Percentiles rank a stretch among this genome's conserved stretches.
phyloP scores from a whole-genome alignment of 2,113 vertebrate species.

The Oophaga pumilio region DNA sequence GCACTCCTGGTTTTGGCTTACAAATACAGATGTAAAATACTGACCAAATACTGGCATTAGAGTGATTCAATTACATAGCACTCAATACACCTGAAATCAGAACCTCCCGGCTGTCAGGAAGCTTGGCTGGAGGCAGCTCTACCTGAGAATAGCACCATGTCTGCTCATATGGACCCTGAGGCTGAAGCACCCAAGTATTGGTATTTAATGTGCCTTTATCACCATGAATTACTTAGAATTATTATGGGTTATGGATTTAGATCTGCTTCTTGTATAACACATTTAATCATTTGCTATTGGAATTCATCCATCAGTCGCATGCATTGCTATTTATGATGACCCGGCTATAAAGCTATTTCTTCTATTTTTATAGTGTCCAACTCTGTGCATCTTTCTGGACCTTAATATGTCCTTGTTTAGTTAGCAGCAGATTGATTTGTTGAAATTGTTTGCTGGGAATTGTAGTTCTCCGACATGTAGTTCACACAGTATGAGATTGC shows the following conservation, averaged over 20 bases:
- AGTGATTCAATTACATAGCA: neutral
- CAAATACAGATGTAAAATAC: too few relatives aligned
- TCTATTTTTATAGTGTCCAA: neutral
- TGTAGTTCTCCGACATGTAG: neutral
- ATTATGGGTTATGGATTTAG: too few relatives aligned
- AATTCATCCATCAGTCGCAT: neutral
- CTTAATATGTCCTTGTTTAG: neutral
- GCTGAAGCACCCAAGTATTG: neutral
- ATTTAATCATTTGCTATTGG: neutral
- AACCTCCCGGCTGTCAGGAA: neutral
- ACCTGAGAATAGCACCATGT: neutral
- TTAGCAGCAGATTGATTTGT: neutral
- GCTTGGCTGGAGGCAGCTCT: neutral
- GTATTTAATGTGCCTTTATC: neutral
- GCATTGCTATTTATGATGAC: neutral
- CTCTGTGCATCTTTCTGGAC: neutral
- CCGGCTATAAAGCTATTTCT: neutral
- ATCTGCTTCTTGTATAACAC: too few relatives aligned
- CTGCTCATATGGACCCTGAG: neutral
- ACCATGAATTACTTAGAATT: too few relatives aligned
- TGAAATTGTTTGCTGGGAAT: neutral
- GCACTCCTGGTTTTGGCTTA: too few relatives aligned
- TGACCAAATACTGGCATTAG: too few relatives aligned
- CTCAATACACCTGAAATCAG: neutral
- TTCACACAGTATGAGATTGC: neutral